phyloP scores from a whole-genome alignment of 2,888 invertebrate species.

The Linnaemya tessellans region DNA sequence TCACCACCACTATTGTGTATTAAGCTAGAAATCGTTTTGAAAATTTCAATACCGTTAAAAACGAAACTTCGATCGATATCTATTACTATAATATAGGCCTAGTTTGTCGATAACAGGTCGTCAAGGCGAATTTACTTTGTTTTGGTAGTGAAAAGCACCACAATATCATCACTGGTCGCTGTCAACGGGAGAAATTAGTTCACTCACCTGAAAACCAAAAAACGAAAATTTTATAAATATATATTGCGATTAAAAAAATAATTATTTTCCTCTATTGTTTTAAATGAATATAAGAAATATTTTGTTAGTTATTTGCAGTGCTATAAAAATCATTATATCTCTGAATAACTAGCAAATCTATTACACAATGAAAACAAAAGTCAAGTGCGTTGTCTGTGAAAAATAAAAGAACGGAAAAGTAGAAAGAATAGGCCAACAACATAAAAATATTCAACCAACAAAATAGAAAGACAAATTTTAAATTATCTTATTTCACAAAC shows the following conservation, averaged over 20 bases:
- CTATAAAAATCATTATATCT: conserved; percentile 48
- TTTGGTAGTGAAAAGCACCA: neutral
- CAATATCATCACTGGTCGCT: conserved; percentile 14
- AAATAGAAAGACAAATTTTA: conserved; percentile 56
- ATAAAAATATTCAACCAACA: conserved; percentile 45
- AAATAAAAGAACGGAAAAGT: conserved; percentile 56
- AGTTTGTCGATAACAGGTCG: too few species aligned
- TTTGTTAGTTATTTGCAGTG: conserved; percentile 25
- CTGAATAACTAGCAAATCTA: conserved; percentile 40
- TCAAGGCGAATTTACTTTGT: too few species aligned
- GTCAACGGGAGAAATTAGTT: conserved; percentile 68
- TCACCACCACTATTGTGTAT: too few species aligned
- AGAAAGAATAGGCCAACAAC: conserved; percentile 52
- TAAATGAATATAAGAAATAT: conserved; percentile 37
- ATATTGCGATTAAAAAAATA: conserved; percentile 48
- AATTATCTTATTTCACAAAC: conserved; percentile 44
- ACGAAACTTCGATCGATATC: too few species aligned
- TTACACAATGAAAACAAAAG: conserved; percentile 69
- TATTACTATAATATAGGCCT: too few species aligned
- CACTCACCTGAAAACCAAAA: conserved; percentile 66
- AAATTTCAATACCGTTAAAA: too few species aligned
- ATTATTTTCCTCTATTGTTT: conserved; percentile 34
- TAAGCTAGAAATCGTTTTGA: too few species aligned
- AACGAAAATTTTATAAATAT: conserved; percentile 48
- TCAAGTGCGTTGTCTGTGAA: conserved; percentile 69